A percentile compares a stretch with the other conserved stretches of the same genome.
Conservation (phyloP, 2,113 vertebrate genomes). For the Aramus guarauna region DNA sequence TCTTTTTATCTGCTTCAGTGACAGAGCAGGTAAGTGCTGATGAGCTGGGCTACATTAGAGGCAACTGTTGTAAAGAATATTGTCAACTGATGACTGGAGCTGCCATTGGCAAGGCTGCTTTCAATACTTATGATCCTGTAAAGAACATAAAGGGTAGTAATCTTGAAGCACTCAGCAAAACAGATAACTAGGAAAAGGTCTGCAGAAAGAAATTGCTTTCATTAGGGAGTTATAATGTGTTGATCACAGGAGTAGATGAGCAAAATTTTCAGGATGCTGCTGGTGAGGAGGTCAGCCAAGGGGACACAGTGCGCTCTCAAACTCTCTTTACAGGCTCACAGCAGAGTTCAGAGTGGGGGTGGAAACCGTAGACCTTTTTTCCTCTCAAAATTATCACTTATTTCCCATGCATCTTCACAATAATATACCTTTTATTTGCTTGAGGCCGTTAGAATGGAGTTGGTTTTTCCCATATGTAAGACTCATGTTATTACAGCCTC, state of each 20-base stretch:
- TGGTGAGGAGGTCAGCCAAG: not conserved
- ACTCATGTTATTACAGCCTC: not conserved
- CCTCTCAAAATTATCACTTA: not conserved
- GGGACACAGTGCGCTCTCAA: not conserved
- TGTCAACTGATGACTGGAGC: not conserved
- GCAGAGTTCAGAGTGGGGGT: no score
- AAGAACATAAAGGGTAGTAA: not conserved
- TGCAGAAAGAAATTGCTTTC: not conserved
- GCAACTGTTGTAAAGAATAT: not conserved
- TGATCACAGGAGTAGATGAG: not conserved
- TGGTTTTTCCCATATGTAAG: not conserved
- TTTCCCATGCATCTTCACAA: not conserved
- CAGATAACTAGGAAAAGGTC: not conserved
- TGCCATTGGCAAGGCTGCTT: not conserved
- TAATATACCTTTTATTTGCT: not conserved
- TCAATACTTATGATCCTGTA: not conserved
- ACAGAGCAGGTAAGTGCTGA: not conserved
- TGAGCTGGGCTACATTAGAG: not conserved
- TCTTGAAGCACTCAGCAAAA: not conserved
- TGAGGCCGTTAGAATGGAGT: not conserved
- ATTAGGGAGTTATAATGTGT: not conserved
- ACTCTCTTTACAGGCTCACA: not conserved
- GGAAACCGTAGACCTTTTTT: not conserved
- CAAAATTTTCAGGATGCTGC: not conserved
- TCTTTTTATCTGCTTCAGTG: not conserved